Evolutionary conservation across 2,888 invertebrate genomes (phyloP).

Genomic region (Eupithecia exiguata): DNA sequence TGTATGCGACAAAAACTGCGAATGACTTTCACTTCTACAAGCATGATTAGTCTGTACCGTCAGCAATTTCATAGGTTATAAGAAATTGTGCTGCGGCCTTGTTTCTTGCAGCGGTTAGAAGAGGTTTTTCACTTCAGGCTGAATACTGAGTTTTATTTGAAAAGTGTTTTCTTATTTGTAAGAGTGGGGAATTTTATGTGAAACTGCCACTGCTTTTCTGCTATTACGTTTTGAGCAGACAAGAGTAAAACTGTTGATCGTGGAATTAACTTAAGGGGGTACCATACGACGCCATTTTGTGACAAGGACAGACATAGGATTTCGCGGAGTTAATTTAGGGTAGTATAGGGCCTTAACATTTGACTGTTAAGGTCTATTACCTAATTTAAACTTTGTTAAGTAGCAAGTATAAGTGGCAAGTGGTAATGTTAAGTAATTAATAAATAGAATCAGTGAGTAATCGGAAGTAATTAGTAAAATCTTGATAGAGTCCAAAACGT

Average conservation of each 20-base stretch:
- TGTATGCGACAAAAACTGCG: background rate
- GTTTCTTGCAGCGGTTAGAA: slow-evolving; percentile 27
- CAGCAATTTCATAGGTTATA: slow-evolving; percentile 28
- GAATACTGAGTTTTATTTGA: background rate
- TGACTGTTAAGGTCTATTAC: background rate
- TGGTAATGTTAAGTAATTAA: too few species aligned
- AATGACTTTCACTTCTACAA: slow-evolving; percentile 14
- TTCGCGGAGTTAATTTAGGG: too few species aligned
- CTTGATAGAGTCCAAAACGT: too few species aligned
- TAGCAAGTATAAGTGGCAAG: too few species aligned
- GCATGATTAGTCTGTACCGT: slow-evolving; percentile 3
- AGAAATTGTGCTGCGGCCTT: slow-evolving; percentile 28
- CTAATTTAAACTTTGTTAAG: too few species aligned
- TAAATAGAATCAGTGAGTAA: too few species aligned
- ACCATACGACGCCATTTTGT: too few species aligned
- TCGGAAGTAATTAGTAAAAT: too few species aligned
- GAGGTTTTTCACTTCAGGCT: background rate
- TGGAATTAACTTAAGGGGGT: too few species aligned
- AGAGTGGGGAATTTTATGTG: background rate
- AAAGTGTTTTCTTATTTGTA: background rate
- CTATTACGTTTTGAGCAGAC: background rate
- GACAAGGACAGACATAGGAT: too few species aligned
- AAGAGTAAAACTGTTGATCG: background rate
- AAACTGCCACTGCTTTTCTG: background rate
- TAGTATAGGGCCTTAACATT: too few species aligned